phyloP scores from a whole-genome alignment of 2,113 vertebrate species.

The Hyaena hyaena region DNA sequence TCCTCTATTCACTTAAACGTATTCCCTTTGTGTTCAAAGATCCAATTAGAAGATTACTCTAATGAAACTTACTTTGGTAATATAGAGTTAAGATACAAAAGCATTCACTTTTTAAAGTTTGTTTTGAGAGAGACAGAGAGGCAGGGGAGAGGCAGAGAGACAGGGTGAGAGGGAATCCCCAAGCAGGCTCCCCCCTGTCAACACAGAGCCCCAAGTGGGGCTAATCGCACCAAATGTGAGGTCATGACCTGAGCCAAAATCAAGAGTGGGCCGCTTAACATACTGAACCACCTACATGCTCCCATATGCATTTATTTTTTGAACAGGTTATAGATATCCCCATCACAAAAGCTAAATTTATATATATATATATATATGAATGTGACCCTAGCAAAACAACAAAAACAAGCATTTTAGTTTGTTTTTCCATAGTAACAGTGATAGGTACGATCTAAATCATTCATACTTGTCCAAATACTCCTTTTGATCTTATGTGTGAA shows the following conservation, averaged over 20 bases:
- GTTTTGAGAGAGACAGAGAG: too few relatives aligned
- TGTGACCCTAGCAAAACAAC: background rate
- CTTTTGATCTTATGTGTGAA: constrained; percentile 8
- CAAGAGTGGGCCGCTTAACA: background rate
- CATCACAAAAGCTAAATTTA: background rate
- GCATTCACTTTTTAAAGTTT: background rate
- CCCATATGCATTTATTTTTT: background rate
- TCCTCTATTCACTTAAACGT: background rate
- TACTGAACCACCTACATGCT: background rate
- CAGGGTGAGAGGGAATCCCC: too few relatives aligned
- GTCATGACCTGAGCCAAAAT: background rate
- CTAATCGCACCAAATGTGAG: background rate
- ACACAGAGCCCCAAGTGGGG: too few relatives aligned
- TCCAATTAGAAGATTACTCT: background rate
- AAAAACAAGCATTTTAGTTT: background rate
- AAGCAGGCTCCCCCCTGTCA: too few relatives aligned
- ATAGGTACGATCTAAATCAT: background rate
- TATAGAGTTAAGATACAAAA: background rate
- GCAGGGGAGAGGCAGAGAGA: too few relatives aligned
- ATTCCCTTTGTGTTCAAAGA: background rate
- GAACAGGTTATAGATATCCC: background rate
- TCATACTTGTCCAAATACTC: background rate
- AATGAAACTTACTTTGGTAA: constrained; percentile 3
- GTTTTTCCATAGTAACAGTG: background rate
- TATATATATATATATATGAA: background rate